Base-by-base conservation (phyloP, 1,140 invertebrate species). In the Drosophila rufa region DNA sequence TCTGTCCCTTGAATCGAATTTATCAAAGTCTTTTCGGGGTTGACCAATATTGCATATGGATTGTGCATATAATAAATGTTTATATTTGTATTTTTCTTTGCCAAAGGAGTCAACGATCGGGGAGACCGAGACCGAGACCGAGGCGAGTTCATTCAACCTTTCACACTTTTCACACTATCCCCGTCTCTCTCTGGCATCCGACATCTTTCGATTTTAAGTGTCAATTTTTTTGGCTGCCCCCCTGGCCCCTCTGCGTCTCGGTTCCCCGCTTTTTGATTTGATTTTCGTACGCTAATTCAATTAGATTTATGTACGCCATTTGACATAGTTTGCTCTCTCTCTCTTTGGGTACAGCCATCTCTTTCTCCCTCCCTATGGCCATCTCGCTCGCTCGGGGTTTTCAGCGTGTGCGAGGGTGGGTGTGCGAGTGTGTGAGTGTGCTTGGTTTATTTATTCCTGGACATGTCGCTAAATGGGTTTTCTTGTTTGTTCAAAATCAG, bases 401-500 rank as follows among this genome's bases (percentile, higher is more conserved):
- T 59, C 36, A 14, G 36, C 11, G 36, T 12, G 36, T 38, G 36
- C 12, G 36, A 11, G 36, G 12, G 36, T 9, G 45, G 36, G 36
- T 38, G 36, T 9, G 45, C 25, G 17, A 56, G 12, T 38, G 33
- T 48, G 43, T 48, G 42, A 46, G 25, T 61, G n/a, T 48, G 53
- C 45, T 75, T 60, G 80, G 75, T 78, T 85, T 86, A 75, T 86
- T 85, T 86, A 82, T 85, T 86, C 69, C 79, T 87, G 82, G 79
- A 82, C 83, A 87, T 82, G 66, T 67, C 76, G 83, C 79, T 83
- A 86, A 82, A 87, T 85, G 79, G 79, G 75, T 82, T 82, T 85
- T 82, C 83, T 86, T 86, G 75, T 86, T 86, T 87, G 75, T 74
- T 87, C 79, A 80, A 87, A 87, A 86, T 87, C 83, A 86, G 83